Evolutionary conservation across 53 echinoderm and acorn worm genomes (phyloP), one percentile per base, ranked within the genome.

Genomic region (Paracentrotus lividus): DNA sequence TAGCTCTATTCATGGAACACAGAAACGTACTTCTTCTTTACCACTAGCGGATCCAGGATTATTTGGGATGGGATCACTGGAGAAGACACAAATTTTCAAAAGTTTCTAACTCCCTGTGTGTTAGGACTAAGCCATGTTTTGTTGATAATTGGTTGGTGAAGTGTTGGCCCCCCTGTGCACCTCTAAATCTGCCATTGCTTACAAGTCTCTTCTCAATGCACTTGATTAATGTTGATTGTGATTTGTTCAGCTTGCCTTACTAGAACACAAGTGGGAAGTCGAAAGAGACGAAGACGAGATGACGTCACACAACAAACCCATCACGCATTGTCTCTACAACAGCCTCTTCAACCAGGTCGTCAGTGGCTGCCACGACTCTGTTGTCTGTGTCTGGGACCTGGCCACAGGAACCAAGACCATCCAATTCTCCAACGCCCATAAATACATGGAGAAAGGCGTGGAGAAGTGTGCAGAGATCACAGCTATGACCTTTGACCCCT

Each of bases 401-500:
- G 96, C 91, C 27, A 96, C 97, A 10, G 99, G 99, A 16, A 97
- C 94, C 15, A 98, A 98, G 93, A 98, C 99, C 40, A 98, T 98
- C 81, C 97, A 97, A 90, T 98, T 98, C 88, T 97, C 98, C 3
- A 97, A 97, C 57, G 97, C 97, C 27, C 97, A 97, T 54, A 97
- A 92, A 53, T 98, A 98, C 96, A 93, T 95, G 68, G 99, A 98
- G 75, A 97, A 97, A 58, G 99, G 99, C 29, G 91, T 96, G 42
- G 99, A 98, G 77, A 97, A 97, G 88, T 77, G 94, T 20, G 99
- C 97, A 13, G 99, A 98, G 58, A 97, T 98, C 23, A 98, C 99
- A 9, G 95, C 99, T 5, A 99, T 99, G 99, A 99, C 99, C 93
- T 99, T 97, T 95, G 99, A 99, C 95, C 97, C 99, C 9, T 85